Evolutionary conservation across 2,888 invertebrate genomes (phyloP).

Genomic region (Scrobipalpa costella): DNA sequence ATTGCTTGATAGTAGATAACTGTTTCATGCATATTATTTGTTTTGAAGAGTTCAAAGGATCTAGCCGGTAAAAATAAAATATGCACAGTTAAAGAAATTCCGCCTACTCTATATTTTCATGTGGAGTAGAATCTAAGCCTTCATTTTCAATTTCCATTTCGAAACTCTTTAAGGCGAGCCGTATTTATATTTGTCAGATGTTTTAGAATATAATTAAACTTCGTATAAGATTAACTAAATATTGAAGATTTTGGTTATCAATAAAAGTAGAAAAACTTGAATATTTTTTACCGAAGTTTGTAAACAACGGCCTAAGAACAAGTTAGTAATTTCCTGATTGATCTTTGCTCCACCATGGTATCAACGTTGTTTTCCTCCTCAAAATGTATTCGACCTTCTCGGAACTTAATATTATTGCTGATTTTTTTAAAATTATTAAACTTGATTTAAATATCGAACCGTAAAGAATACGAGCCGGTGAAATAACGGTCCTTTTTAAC

Average conservation of each 20-base stretch:
- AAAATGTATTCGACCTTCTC: background rate
- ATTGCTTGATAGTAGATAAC: too few relatives aligned
- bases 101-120: too few relatives aligned
- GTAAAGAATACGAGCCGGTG: too few relatives aligned
- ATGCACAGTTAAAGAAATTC: too few relatives aligned
- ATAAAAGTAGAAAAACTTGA: conserved; percentile 2
- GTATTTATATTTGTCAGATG: too few relatives aligned
- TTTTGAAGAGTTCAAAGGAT: too few relatives aligned
- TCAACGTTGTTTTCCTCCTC: background rate
- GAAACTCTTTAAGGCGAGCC: too few relatives aligned
- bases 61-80: too few relatives aligned
- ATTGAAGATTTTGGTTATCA: background rate
- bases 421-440: background rate
- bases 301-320: background rate
- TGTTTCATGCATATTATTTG: too few relatives aligned
- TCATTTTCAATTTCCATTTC: too few relatives aligned
- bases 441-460: background rate
- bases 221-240: background rate
- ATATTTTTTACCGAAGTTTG: background rate
- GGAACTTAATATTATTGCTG: background rate
- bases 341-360: background rate
- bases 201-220: background rate
- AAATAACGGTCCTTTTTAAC: too few relatives aligned
- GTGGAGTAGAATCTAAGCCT: too few relatives aligned
- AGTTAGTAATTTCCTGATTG: conserved; percentile 3